Conservation (phyloP, 2,797 vertebrate genomes). For the Propithecus perrieri region DNA sequence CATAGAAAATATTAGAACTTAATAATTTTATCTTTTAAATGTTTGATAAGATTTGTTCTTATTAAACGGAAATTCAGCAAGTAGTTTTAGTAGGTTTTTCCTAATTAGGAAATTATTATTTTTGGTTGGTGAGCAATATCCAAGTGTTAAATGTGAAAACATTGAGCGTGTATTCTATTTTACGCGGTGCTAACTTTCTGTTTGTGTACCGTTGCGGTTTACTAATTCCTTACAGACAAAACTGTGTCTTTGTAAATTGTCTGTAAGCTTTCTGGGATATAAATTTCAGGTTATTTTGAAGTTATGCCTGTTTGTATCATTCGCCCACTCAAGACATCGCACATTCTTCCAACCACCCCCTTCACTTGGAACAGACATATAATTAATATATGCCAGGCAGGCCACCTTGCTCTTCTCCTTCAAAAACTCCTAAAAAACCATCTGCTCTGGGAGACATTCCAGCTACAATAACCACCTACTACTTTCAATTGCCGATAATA, state of each 20-base stretch:
- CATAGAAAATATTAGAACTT: background rate
- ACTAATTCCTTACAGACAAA: conserved; percentile 14
- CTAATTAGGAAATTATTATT: conserved; percentile 34
- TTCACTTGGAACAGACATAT: conserved; percentile 76
- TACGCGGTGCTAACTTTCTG: background rate
- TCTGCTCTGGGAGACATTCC: conserved; percentile 77
- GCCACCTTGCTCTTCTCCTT: conserved; percentile 82
- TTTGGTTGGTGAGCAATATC: background rate
- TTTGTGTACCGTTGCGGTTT: conserved; percentile 42
- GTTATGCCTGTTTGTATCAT: conserved; percentile 75
- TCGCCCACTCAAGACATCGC: conserved; percentile 78
- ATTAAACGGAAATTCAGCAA: background rate
- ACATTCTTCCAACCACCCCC: conserved; percentile 77
- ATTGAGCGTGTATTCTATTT: background rate
- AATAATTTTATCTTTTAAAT: background rate
- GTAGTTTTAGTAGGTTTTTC: background rate
- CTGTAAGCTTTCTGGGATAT: conserved; percentile 57
- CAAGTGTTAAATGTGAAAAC: conserved; percentile 26
- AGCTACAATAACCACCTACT: conserved; percentile 70
- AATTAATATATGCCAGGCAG: conserved; percentile 81
- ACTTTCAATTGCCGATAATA: conserved; percentile 74
- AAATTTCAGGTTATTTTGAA: conserved; percentile 80
- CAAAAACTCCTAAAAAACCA: conserved; percentile 81
- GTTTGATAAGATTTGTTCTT: background rate
- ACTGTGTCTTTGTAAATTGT: conserved; percentile 63